Percentiles rank a stretch among this genome's conserved stretches.
phyloP scores from a whole-genome alignment of 2,888 invertebrate genomes.

The Mythimna loreyi region DNA sequence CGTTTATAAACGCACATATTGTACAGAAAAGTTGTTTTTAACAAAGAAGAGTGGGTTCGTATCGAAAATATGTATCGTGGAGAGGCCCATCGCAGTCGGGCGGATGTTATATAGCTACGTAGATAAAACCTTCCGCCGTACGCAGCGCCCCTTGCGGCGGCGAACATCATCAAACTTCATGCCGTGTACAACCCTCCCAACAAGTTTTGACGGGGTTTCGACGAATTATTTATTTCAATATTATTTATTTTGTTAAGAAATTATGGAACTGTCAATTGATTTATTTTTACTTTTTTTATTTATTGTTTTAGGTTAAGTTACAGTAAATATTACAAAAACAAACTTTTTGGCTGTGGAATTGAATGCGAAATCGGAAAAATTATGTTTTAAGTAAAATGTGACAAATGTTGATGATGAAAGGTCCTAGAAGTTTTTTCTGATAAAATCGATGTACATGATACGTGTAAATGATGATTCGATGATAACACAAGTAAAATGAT shows the following conservation, averaged over 20 bases:
- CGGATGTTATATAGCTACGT: slow-evolving; percentile 90
- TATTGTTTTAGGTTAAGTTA: background rate
- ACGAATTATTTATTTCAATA: slow-evolving; percentile 54
- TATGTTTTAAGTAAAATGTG: background rate
- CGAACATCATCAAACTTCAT: slow-evolving; percentile 85
- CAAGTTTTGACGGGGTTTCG: slow-evolving; percentile 73
- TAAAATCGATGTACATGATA: too few species aligned
- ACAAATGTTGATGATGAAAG: background rate
- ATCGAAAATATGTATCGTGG: slow-evolving; percentile 86
- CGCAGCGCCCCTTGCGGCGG: slow-evolving; percentile 86
- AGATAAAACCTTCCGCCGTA: slow-evolving; percentile 91
- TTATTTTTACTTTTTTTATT: background rate
- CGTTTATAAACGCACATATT: slow-evolving; percentile 76
- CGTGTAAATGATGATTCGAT: background rate
- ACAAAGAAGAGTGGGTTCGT: slow-evolving; percentile 84
- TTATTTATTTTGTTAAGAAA: slow-evolving; percentile 61
- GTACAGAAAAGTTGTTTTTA: slow-evolving; percentile 87
- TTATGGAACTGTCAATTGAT: background rate
- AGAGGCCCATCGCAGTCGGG: slow-evolving; percentile 86
- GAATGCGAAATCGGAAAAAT: background rate
- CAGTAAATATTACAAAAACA: background rate
- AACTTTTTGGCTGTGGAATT: background rate
- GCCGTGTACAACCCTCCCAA: slow-evolving; percentile 82
- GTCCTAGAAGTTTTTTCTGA: background rate
- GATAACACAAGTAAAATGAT: background rate